Conservation (phyloP, 2,888 invertebrate species). For the Rhorus exstirpatorius region DNA sequence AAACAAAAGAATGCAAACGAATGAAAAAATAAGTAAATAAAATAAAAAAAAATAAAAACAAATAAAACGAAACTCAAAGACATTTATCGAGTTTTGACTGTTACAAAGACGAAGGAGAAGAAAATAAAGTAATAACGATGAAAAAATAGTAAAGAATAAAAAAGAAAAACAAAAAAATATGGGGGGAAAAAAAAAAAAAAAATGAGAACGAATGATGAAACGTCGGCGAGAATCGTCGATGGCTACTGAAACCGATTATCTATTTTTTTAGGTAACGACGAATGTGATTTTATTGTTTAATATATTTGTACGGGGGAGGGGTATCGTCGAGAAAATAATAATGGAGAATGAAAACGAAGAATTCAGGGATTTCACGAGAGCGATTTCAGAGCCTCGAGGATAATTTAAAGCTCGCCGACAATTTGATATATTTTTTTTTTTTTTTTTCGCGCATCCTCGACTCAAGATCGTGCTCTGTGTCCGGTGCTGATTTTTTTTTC, state of each 20-base stretch:
- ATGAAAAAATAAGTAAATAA: no score
- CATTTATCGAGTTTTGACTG: constrained; percentile 40
- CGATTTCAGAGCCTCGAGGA: constrained; percentile 28
- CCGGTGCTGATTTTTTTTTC: constrained; percentile 59
- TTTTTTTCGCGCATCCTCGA: constrained; percentile 45
- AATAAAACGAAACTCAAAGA: constrained; percentile 42
- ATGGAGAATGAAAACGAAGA: constrained; percentile 9
- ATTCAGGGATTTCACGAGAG: constrained; percentile 4
- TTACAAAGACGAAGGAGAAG: constrained; percentile 37
- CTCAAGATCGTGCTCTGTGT: constrained; percentile 46
- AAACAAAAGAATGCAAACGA: constrained; percentile 12
- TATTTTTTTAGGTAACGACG: constrained; percentile 68
- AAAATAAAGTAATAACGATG: constrained; percentile 29
- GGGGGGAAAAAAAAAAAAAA: constrained; percentile 27
- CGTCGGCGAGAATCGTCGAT: constrained; percentile 59
- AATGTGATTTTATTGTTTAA: constrained; percentile 70
- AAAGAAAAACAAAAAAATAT: constrained; percentile 15
- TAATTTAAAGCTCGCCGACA: constrained; percentile 43
- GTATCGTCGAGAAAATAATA: constrained; percentile 42
- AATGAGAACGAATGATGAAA: constrained; percentile 30
- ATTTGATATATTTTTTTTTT: no score
- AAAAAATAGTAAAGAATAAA: constrained; percentile 23
- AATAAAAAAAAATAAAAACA: no score
- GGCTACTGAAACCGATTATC: constrained; percentile 62
- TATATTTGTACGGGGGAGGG: constrained; percentile 48